These are phyloP conservation scores for Geophilus truncorum DNA, from an alignment of 2,888 invertebrate genomes.

Conservation along the genomic window DNA sequence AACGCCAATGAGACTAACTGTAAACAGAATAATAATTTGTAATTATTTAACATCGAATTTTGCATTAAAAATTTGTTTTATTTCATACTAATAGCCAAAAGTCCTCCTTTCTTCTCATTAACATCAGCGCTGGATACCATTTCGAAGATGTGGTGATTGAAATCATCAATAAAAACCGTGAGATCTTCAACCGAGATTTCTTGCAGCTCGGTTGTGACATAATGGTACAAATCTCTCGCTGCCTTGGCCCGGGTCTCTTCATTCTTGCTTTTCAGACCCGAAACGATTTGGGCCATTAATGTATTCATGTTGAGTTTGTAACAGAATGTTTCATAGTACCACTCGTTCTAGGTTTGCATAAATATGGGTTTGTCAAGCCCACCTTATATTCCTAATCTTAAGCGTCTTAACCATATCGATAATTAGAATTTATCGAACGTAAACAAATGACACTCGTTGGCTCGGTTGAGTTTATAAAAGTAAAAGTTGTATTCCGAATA, in stretches of 20 bases:
- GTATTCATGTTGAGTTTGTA: slow-evolving; percentile 25
- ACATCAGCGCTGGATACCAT: slow-evolving; percentile 91
- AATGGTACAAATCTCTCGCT: slow-evolving; percentile 81
- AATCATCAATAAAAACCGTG: slow-evolving; percentile 84
- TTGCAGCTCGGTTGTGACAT: slow-evolving; percentile 81
- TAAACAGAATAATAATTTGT: slow-evolving; percentile 43
- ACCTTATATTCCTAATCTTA: background rate
- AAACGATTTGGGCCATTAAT: slow-evolving; percentile 55
- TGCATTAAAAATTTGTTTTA: background rate
- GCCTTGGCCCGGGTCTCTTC: slow-evolving; percentile 79
- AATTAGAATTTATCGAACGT: background rate
- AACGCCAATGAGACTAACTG: slow-evolving; percentile 86
- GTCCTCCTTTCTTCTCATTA: slow-evolving; percentile 92
- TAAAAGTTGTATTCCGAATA: background rate
- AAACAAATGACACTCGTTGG: background rate
- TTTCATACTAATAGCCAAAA: slow-evolving; percentile 71
- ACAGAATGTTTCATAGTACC: background rate
- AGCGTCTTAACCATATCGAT: background rate
- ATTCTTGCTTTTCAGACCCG: slow-evolving; percentile 80
- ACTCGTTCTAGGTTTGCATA: background rate
- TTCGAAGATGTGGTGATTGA: slow-evolving; percentile 91
- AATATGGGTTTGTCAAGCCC: background rate
- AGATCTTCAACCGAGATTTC: slow-evolving; percentile 88
- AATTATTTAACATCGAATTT: background rate
- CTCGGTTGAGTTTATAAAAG: too few relatives aligned